Percentiles rank a stretch among this genome's conserved stretches.
Conservation (phyloP, 1,140 invertebrate species). For the Formica exsecta region DNA sequence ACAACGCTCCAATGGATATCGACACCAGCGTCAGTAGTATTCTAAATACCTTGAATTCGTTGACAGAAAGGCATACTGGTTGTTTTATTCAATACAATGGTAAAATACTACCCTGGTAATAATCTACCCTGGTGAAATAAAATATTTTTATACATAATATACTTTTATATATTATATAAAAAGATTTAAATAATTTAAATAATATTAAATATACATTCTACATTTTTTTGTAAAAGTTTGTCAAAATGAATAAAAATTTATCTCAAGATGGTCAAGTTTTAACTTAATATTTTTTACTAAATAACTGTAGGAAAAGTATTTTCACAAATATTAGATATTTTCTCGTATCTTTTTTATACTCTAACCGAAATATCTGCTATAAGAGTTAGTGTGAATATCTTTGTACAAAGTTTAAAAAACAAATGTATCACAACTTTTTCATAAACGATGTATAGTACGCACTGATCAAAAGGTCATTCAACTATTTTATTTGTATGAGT, state of each 20-base stretch:
- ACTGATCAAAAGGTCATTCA: slow-evolving; percentile 52
- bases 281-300: slow-evolving; percentile 10
- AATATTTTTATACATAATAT: slow-evolving; percentile 47
- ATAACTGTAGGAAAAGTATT: slow-evolving; percentile 47
- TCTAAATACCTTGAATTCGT: slow-evolving; percentile 88
- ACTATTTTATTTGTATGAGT: slow-evolving; percentile 72
- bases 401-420: slow-evolving; percentile 2
- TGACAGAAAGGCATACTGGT: slow-evolving; percentile 90
- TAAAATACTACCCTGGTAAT: slow-evolving; percentile 91
- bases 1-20: slow-evolving; percentile 91
- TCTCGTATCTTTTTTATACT: background rate
- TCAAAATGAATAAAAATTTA: background rate
- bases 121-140: slow-evolving; percentile 9
- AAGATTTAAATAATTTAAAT: slow-evolving; percentile 36
- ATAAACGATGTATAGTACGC: slow-evolving; percentile 23
- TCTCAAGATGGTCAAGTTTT: background rate
- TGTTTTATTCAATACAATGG: slow-evolving; percentile 93
- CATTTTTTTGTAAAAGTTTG: slow-evolving; percentile 20
- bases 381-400: slow-evolving; percentile 38
- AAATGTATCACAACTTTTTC: slow-evolving; percentile 36
- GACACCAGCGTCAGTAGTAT: slow-evolving; percentile 89
- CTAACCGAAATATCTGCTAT: slow-evolving; percentile 4
- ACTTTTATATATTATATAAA: slow-evolving; percentile 7
- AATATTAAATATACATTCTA: slow-evolving; percentile 55
- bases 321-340: background rate